These are phyloP conservation scores for Orchesellides sinensis DNA, from an alignment of 2,888 invertebrate genomes.

Conservation along the genomic window DNA sequence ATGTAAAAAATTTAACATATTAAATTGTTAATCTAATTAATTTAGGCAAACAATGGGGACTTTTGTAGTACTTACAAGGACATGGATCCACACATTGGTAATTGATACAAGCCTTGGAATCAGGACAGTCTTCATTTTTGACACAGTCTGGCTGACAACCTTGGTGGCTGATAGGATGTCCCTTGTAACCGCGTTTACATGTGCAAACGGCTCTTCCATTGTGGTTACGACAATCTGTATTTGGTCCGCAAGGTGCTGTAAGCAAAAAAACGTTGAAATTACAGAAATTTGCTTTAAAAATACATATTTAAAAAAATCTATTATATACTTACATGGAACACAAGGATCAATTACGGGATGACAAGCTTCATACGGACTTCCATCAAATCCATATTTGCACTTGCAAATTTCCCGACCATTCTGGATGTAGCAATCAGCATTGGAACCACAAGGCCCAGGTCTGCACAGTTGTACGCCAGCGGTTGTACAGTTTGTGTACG, in stretches of 20 bases:
- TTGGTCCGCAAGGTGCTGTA: constrained; percentile 86
- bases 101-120: constrained; percentile 83
- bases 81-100: constrained; percentile 74
- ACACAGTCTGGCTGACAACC: constrained; percentile 84
- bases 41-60: neutral
- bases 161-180: constrained; percentile 82
- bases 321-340: constrained; percentile 78
- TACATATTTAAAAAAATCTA: neutral
- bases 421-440: constrained; percentile 88
- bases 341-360: constrained; percentile 85
- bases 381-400: constrained; percentile 85
- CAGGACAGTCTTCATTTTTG: constrained; percentile 88
- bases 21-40: neutral
- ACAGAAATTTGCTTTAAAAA: neutral
- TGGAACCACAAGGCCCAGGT: constrained; percentile 89
- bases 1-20: neutral
- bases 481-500: constrained; percentile 84
- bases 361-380: constrained; percentile 89
- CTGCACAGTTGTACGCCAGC: constrained; percentile 80
- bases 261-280: neutral
- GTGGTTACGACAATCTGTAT: constrained; percentile 52
- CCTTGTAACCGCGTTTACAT: constrained; percentile 86
- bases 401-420: constrained; percentile 90
- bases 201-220: constrained; percentile 75
- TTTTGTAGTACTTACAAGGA: constrained; percentile 21